phyloP scores from a whole-genome alignment of 2,113 vertebrate species.

The Bubo scandiacus region DNA sequence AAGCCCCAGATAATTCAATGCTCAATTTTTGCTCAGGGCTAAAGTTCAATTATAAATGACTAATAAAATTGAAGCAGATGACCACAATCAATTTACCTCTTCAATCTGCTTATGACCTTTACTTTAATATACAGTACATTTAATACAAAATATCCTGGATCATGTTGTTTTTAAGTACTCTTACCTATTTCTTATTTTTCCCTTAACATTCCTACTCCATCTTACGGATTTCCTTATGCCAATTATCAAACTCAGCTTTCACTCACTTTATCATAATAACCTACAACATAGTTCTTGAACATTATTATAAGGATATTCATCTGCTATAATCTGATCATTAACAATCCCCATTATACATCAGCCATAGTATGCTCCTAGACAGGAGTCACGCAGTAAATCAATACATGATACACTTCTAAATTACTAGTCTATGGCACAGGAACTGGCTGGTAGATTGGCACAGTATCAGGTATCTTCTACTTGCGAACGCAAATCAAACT shows the following conservation, averaged over 20 bases:
- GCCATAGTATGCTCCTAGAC: background rate
- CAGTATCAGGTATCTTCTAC: background rate
- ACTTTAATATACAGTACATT: background rate
- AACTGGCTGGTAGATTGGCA: background rate
- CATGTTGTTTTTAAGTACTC: background rate
- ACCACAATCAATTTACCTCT: background rate
- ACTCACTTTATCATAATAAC: background rate
- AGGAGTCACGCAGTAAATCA: background rate
- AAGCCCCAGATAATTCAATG: background rate
- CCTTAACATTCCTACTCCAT: background rate
- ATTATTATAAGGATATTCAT: background rate
- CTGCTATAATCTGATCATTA: background rate
- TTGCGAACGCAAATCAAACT: background rate
- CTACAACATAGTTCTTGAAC: background rate
- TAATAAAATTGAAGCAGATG: background rate
- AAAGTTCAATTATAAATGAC: background rate
- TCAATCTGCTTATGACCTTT: background rate
- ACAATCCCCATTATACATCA: background rate
- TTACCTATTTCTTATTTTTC: background rate
- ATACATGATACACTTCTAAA: background rate
- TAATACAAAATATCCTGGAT: background rate
- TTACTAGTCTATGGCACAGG: background rate
- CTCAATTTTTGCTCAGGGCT: background rate
- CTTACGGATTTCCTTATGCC: background rate
- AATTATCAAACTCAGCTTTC: background rate